Evolutionary conservation across 2,797 vertebrate species (phyloP).

Genomic region (Ctenosaura bakeri): DNA sequence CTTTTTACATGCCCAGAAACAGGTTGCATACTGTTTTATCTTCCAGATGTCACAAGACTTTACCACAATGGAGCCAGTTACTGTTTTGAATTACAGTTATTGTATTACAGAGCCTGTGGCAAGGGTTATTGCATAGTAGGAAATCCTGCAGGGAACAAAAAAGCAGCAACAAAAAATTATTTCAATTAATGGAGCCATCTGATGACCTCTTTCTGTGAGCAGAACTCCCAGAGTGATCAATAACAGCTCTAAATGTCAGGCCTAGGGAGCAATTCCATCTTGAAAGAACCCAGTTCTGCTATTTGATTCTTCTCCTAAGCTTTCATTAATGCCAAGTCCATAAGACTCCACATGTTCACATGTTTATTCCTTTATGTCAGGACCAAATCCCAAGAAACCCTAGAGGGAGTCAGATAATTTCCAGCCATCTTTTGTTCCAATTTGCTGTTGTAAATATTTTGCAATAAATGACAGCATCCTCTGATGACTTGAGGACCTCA

Average conservation of each 20-base stretch:
- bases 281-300: not conserved
- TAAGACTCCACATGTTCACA: not conserved
- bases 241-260: not conserved
- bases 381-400: not conserved
- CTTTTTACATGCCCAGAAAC: too few species aligned
- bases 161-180: not conserved
- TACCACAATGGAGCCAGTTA: not conserved
- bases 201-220: conserved; percentile 5
- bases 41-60: not conserved
- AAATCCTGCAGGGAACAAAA: not conserved
- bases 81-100: accelerated
- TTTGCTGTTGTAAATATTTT: conserved; percentile 31
- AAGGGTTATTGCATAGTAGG: not conserved
- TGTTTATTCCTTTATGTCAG: not conserved
- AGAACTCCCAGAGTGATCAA: not conserved
- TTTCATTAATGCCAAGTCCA: not conserved
- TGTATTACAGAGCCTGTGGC: not conserved
- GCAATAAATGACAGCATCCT: not conserved
- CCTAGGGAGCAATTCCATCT: not conserved
- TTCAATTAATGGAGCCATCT: accelerated
- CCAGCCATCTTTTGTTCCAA: conserved; percentile 22
- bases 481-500: too few species aligned
- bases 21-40: not conserved
- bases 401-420: not conserved
- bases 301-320: not conserved